A percentile compares a stretch with the other conserved stretches of the same genome.
Evolutionary conservation across 2,888 invertebrate species (phyloP).

Genomic region (Pterobdella sp.): DNA sequence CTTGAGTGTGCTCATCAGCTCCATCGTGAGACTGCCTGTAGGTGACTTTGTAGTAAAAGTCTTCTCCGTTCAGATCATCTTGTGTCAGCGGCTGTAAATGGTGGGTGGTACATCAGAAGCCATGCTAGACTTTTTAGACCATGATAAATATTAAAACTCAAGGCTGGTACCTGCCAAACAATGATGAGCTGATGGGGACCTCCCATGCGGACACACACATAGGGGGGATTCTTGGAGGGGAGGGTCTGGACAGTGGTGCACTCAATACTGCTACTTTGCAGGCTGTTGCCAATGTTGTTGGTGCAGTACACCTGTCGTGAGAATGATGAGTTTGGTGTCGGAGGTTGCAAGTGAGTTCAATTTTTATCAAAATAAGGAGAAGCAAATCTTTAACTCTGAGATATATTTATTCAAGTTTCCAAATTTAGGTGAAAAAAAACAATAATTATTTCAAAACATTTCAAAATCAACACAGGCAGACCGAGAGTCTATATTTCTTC

Average conservation of each 20-base stretch:
- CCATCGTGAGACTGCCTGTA: background rate
- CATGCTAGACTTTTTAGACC: no score
- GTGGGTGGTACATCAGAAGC: no score
- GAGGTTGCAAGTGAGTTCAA: background rate
- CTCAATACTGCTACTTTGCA: background rate
- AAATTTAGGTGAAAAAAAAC: background rate
- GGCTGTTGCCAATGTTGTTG: conserved; percentile 10
- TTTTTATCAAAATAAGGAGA: background rate
- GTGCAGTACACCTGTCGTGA: conserved; percentile 8
- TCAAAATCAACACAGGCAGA: background rate
- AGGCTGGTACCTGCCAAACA: background rate
- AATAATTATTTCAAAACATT: background rate
- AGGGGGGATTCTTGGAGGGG: conserved; percentile 8
- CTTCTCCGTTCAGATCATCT: conserved; percentile 19
- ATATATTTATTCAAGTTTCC: background rate
- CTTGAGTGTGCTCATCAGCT: background rate
- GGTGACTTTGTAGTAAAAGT: conserved; percentile 10
- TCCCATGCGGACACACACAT: background rate
- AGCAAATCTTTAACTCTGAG: background rate
- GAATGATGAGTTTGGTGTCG: background rate
- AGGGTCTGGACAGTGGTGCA: background rate
- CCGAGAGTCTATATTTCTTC: background rate
- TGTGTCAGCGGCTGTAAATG: background rate
- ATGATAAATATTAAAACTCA: background rate
- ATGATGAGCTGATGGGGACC: background rate